Base-by-base conservation (phyloP, 37 sponge, comb jelly and placozoan species). In the Halisarca cf. caerulea region DNA sequence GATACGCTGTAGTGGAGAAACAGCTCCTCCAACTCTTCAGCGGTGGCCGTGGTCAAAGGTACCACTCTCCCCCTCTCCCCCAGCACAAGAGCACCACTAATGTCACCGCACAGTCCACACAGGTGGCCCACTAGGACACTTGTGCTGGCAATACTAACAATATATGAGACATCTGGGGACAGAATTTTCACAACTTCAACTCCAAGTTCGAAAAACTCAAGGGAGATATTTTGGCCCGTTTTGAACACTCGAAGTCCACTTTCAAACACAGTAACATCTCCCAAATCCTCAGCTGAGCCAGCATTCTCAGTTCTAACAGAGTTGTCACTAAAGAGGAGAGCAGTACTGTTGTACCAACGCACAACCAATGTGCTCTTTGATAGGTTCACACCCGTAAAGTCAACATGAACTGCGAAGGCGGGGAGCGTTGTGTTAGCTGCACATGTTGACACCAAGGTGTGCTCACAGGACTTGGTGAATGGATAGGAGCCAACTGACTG, bases 41-140 rank as follows among this genome's bases (percentile, higher is more conserved):
- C 20, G 30, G 5, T 5, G n/a, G 30, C 24, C 24, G 30, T 27
- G 6, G 20, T 61, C 30, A 28, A 23, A 47, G 6, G 64, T 6
- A n/a, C 64, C 64, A 62, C 64, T 62, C 30, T 15, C 25, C 64
- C 18, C 4, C n/a, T 23, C 7, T 33, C 39, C 38, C 8, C 28
- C 40, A 71, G 18, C 3, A 32, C 39, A 6, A 71, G 41, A 7
- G 7, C 6, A 9, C 72, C 72, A 37, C 28, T 33, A 30, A 6
- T 33, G 72, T 71, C 40, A 5, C 72, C 72, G 32, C 72, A 71
- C 32, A 71, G 72, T 6, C 72, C 72, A 71, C 72, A 71, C 72
- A 71, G 41, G 32, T 71, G 72, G 28, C 18, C 40, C 40, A 36
- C 40, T 71, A 71, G 9, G 5, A 20, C 9, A 71, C 72, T 71